Evolutionary conservation across 2,797 vertebrate species (phyloP).

Genomic region (Psittacula derbiana): DNA sequence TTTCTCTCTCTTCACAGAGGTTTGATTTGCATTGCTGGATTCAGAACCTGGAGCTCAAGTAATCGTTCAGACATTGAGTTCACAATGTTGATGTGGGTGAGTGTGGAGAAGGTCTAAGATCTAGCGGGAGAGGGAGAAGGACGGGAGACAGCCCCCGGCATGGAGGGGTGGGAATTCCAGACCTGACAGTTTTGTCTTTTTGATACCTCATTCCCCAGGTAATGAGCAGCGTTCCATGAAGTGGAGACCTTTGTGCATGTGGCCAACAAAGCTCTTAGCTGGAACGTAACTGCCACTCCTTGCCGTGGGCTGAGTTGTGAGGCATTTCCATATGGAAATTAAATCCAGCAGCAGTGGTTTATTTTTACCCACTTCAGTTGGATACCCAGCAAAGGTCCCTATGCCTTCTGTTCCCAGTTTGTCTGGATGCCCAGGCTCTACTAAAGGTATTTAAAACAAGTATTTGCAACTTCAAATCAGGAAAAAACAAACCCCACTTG

Average conservation of each 20-base stretch:
- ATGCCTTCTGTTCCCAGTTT: background rate
- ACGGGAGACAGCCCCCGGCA: accelerated
- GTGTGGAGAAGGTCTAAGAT: background rate
- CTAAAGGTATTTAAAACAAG: background rate
- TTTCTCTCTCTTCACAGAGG: slow-evolving; percentile 41
- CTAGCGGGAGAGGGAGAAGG: background rate
- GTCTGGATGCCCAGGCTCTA: background rate
- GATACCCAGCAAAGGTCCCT: background rate
- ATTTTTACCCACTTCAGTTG: background rate
- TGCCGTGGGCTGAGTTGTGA: background rate
- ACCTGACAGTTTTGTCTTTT: background rate
- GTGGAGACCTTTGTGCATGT: background rate
- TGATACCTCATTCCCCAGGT: background rate
- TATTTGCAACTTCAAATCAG: background rate
- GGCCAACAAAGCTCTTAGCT: background rate
- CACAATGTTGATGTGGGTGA: background rate
- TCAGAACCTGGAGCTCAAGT: slow-evolving; percentile 20
- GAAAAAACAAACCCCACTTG: background rate
- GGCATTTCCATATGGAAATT: background rate
- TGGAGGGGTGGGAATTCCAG: accelerated
- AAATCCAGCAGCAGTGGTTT: background rate
- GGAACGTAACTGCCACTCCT: background rate
- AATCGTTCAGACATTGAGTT: background rate
- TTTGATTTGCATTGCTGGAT: slow-evolving; percentile 32
- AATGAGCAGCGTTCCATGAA: accelerated